Conservation (phyloP, 2,113 vertebrate genomes). For the Aphelocoma coerulescens region DNA sequence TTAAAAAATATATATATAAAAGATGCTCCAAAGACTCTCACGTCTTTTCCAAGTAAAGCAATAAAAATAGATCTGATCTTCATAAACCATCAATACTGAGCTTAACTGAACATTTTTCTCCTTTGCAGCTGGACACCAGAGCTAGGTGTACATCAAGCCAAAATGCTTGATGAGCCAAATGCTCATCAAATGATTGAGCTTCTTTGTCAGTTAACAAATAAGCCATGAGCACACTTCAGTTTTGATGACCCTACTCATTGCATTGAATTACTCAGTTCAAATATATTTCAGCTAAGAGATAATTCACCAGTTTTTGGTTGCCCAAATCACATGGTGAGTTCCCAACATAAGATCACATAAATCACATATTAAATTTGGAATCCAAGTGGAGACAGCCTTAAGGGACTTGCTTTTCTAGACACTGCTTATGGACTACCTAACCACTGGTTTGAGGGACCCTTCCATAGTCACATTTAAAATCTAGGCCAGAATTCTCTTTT, state of each 20-base stretch:
- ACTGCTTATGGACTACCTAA: background rate
- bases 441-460: background rate
- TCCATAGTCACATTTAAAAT: background rate
- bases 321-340: background rate
- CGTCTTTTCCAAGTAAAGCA: background rate
- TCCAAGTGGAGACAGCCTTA: background rate
- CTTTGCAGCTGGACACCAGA: background rate
- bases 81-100: background rate
- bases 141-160: background rate
- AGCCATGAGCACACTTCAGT: background rate
- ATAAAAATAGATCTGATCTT: background rate
- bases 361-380: background rate
- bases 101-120: background rate
- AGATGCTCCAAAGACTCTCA: background rate
- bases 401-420: background rate
- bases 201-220: background rate
- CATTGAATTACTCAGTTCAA: background rate
- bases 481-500: background rate
- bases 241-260: background rate
- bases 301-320: background rate
- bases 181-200: background rate
- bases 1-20: background rate
- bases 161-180: background rate
- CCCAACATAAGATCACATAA: background rate
- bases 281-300: background rate